Evolutionary conservation across 2,797 vertebrate genomes (phyloP).

Genomic region (Tamandua tetradactyla): DNA sequence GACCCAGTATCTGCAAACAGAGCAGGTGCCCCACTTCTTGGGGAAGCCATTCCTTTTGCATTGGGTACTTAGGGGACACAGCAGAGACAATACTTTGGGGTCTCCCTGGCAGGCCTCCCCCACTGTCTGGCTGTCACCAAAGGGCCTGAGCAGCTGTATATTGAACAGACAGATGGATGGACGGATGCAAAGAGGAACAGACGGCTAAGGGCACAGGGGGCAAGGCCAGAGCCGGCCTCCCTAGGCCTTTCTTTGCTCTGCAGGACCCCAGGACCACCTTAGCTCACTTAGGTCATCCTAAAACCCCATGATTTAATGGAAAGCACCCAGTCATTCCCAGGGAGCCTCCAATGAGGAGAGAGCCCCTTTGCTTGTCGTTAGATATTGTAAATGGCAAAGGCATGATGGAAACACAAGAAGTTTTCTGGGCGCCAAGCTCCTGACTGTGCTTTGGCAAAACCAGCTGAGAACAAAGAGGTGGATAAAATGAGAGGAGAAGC

Average conservation of each 20-base stretch:
- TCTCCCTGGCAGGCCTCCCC: background rate
- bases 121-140: accelerated
- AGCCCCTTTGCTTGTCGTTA: background rate
- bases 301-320: background rate
- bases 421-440: accelerated
- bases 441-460: too few species aligned
- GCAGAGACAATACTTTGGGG: background rate
- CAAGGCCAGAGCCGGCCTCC: background rate
- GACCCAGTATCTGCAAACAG: background rate
- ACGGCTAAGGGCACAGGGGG: too few species aligned
- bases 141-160: accelerated
- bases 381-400: accelerated
- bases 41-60: background rate
- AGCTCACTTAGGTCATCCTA: too few species aligned
- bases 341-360: accelerated
- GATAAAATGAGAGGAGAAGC: accelerated
- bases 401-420: background rate
- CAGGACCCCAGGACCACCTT: too few species aligned
- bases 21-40: accelerated
- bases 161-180: too few species aligned
- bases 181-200: too few species aligned
- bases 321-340: background rate
- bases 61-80: accelerated
- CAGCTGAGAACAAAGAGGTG: accelerated
- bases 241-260: background rate